Base-by-base conservation (phyloP, 2,888 invertebrate species). In the Cordylochernes scorpioides region DNA sequence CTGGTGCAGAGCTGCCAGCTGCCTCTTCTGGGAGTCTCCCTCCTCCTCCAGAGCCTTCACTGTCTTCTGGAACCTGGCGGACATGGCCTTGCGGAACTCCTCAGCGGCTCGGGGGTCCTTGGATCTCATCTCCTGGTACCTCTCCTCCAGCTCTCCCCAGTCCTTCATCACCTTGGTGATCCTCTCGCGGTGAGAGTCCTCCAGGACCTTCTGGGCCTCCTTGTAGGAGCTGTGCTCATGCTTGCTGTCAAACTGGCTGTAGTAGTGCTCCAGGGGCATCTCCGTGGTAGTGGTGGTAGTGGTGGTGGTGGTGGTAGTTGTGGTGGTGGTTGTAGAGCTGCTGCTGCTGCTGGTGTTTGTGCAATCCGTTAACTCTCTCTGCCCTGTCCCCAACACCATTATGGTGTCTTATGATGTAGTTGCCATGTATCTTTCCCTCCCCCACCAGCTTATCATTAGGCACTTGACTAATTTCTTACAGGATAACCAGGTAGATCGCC, bases 141-240 rank as follows among this genome's bases (percentile, higher is more conserved):
- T 69, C 50, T 86, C 82, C 51, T 94, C 84, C 36, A 94, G 64
- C 52, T 86, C 84, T 29, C 82, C 80, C 94, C 94, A 97, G 53
- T 94, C 91, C 60, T 91, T 88, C 88, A 97, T 94, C 46, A 97
- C 86, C 61, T 67, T 66, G 39, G 66, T 65, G 31, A 74, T 71
- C 63, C 80, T 80, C 54, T 80, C 82, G 39, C 84, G 71, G 52
- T 94, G 88, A 30, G 72, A 73, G 53, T 86, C 80, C 52, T 91
- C 84, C 45, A 91, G 66, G 42, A 86, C 68, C 51, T 77, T 70
- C 51, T 71, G 66, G 8, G 74, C 74, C 44, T 68, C 67, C 47
- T 80, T 77, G 66, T 84, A 97, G 58, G 80, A 82, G 57, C 84
- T 77, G 55, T 94, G 94, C 57, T 97, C 94, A 44, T 78, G 77